Evolutionary conservation across 2,113 vertebrate genomes (phyloP), one percentile per base, ranked within the genome.

Genomic region (Nannospalax galili): DNA sequence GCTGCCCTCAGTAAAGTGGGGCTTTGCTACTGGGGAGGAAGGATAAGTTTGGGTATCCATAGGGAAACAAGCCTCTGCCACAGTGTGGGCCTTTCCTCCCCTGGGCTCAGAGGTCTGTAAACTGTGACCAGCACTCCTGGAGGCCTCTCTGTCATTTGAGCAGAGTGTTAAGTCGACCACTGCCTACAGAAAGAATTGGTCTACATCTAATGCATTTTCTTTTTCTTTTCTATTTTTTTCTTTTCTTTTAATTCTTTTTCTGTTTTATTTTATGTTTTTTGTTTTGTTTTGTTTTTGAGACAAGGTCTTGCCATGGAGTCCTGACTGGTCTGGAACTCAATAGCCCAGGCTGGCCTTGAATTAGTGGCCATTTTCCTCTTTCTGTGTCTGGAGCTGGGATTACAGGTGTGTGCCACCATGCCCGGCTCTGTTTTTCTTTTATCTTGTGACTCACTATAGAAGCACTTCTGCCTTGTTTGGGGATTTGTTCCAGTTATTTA

Each of bases 401-500:
- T 42, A 35, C 62, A 45, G 40, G 81, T 40, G 30, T 35, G 11
- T 35, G 20, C 30, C 64, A 40, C 7, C 19, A 30, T 84, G 82
- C 64, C 45, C 48, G 82, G 42, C 82, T 24, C 37, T 84, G 30
- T n/a, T 82, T 85, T 88, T 32, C 52, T 88, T 94, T 60, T 65
- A 90, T 74, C 35, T 35, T 32, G 16, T 84, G 84, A 94, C 48
- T 91, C 65, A 93, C 60, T 96, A 28, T 81, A 73, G 74, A 92
- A 85, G 19, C 12, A 35, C 92, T 82, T 93, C 56, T 92, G 28
- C 90, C 56, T 93, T 79, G 5, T 91, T 65, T 96, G 42, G 35
- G 26, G 65, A 60, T 96, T 92, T 91, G 32, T 91, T 88, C 62
- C 95, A 90, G 7, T 94, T 92, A 45, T 86, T 84, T 88, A n/a